These are phyloP conservation scores for Ictidomys tridecemlineatus DNA, from an alignment of 2,113 vertebrate genomes.

Conservation along the genomic window DNA sequence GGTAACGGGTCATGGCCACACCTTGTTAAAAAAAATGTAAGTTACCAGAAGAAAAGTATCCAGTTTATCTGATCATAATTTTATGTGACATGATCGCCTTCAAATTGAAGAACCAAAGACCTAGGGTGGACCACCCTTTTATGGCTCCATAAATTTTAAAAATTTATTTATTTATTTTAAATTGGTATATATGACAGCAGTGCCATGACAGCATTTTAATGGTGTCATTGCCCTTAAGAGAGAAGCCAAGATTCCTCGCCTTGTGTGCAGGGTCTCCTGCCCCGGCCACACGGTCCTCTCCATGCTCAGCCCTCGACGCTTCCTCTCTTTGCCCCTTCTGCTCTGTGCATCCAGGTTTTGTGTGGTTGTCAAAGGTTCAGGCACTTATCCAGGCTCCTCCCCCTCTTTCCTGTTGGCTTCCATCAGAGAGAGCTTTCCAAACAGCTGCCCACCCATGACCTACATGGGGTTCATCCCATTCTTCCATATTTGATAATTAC, in stretches of 20 bases:
- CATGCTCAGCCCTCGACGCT: background rate
- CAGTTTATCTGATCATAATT: background rate
- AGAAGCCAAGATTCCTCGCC: accelerated
- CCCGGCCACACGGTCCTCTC: background rate
- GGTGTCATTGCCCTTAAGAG: background rate
- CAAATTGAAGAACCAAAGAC: background rate
- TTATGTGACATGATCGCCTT: background rate
- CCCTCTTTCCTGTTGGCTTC: too few relatives aligned
- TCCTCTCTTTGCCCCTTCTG: background rate
- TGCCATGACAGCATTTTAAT: background rate
- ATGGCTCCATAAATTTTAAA: background rate
- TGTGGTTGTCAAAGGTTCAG: too few relatives aligned
- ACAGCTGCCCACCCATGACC: too few relatives aligned
- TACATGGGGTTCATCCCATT: too few relatives aligned
- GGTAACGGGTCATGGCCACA: background rate
- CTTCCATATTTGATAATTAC: too few relatives aligned
- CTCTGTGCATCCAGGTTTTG: too few relatives aligned
- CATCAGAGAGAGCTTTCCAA: too few relatives aligned
- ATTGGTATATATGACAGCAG: too few relatives aligned
- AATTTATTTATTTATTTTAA: too few relatives aligned
- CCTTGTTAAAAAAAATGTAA: background rate
- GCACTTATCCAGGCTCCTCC: too few relatives aligned
- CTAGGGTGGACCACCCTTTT: too few relatives aligned
- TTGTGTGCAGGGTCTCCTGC: background rate
- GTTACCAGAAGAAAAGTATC: background rate